Evolutionary conservation across 2,888 invertebrate genomes (phyloP).

Genomic region (Megastigmus dorsalis): DNA sequence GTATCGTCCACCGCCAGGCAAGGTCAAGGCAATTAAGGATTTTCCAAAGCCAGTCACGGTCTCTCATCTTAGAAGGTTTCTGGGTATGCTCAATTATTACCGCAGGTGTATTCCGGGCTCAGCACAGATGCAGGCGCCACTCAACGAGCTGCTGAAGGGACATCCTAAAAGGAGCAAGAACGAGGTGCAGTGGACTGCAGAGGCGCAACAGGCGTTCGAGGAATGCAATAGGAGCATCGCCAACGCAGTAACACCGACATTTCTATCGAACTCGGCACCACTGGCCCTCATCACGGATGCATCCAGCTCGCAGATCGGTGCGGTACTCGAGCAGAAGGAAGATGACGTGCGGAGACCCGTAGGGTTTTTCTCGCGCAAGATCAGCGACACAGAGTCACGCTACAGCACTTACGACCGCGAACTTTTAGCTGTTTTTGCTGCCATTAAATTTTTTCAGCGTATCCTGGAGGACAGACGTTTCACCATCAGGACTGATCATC

Average conservation of each 20-base stretch:
- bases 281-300: constrained; percentile 2
- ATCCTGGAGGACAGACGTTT: too few species aligned
- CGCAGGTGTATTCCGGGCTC: not conserved
- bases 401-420: constrained; percentile 4
- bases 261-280: not conserved
- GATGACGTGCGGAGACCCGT: not conserved
- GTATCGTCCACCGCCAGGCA: not conserved
- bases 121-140: not conserved
- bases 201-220: not conserved
- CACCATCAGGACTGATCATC: too few species aligned
- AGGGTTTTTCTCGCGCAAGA: not conserved
- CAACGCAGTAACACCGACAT: not conserved
- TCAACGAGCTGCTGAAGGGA: not conserved
- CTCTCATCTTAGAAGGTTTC: not conserved
- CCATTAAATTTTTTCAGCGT: too few species aligned
- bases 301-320: not conserved
- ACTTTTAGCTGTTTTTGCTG: too few species aligned
- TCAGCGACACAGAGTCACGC: not conserved
- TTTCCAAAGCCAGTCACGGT: not conserved
- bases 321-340: not conserved
- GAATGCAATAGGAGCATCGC: not conserved
- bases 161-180: not conserved
- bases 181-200: not conserved
- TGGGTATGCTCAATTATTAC: not conserved
- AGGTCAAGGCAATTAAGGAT: not conserved